Base-by-base conservation (phyloP, 2,113 vertebrate species). In the Micronisus gabar region DNA sequence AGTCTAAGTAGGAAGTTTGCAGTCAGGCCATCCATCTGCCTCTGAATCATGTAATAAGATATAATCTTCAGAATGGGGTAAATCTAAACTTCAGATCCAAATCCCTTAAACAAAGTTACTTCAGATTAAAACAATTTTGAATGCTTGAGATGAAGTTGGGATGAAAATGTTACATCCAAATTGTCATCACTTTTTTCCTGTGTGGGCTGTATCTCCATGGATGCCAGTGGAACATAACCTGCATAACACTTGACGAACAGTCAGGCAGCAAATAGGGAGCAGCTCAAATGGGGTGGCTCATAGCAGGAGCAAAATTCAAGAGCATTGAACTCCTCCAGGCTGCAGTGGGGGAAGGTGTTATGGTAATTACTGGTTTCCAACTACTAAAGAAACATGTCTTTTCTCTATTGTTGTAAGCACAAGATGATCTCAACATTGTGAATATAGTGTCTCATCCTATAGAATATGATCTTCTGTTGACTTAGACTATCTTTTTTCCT, bases 1-100 rank as follows among this genome's bases (percentile, higher is more conserved):
- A 92, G 52, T 67, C 52, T 62, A 86, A 91, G 78, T 80, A 92
- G 67, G 88, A 97, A 93, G 79, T 84, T 88, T 95, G 53, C 80
- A 95, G 59, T 91, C 55, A 92, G 58, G 34, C 66, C 45, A 89
- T 88, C 36, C 79, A 66, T 94, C 43, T 92, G 38, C 29, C 65
- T 88, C 79, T 95, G 59, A 85, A 63, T 75, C 76, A 34, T 86
- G 75, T 72, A 86, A 63, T 62, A 86, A 73, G 12, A 59, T 15
- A 50, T 27, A 94, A 71, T 30, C 40, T 47, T 81, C 38, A 38
- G 26, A 79, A 74, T 20, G 20, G 41, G 9, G 13, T 53, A 81
- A 88, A 56, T 52, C n/a, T 78, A 55, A 88, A 58, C 18, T 83
- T 92, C 30, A 88, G 63, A 89, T 73, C 23, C 55, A 95, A 81